Evolutionary conservation across 2,888 invertebrate species (phyloP), one percentile per base, ranked within the genome.

Genomic region (Lordiphosa andalusiaca): DNA sequence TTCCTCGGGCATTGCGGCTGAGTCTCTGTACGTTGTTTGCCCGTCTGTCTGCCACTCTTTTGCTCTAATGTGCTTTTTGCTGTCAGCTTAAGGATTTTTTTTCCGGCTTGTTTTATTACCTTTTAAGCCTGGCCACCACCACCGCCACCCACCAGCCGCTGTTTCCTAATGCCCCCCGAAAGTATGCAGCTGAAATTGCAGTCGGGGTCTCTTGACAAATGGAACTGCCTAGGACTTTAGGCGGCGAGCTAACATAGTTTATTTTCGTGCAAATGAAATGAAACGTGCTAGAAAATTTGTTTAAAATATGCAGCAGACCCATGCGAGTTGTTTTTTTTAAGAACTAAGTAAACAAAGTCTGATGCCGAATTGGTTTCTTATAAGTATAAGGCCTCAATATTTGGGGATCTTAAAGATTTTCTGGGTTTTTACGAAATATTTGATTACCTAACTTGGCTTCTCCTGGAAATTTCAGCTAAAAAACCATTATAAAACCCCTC

Each of bases 101-200:
- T 80, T 76, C 71, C 65, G 80, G 81, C 76, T 76, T 83, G 84
- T 85, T 80, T 85, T 80, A 80, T 80, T 85, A 78, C 81, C 84
- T 80, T 85, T 85, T 85, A 83, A 80, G 85, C 81, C 85, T 61
- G 68, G 66, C 54, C 64, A 12, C n/a, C 13, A 21, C 23, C 33
- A 30, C n/a, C 13, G 30, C 23, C 33, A 30, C 30, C 30, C 30
- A 30, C 30, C 30, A 10, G 30, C 30, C 23, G 1, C 23, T 23
- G 6, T 6, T 23, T 4, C 13, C 4, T 39, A 12, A 25, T 13
- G 16, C 48, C 46, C n/a, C n/a, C 39, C 33, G 44, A 21, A 39
- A 37, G 36, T 37, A 37, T 37, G 33, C 21, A 12, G 19, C 25
- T 50, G 72, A 61, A 66, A 63, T 65, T 84, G 78, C 84, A 78